A percentile compares a stretch with the other conserved stretches of the same genome.
These are phyloP conservation scores for Nesoenas mayeri DNA, from an alignment of 2,113 vertebrate species.

Conservation along the genomic window DNA sequence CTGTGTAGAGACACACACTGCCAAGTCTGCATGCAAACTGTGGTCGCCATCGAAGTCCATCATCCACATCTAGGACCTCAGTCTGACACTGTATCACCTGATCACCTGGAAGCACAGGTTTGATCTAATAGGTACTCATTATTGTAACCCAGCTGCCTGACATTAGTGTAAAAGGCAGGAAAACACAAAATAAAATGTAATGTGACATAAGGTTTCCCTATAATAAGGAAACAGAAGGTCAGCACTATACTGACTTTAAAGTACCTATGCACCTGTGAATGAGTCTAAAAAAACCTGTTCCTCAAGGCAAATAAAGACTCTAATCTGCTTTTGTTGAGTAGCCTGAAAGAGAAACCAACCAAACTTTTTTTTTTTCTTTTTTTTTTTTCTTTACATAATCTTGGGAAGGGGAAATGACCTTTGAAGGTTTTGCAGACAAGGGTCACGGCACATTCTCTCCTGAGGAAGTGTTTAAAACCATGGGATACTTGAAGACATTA, in stretches of 20 bases:
- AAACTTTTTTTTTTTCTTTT: neutral
- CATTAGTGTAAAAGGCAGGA: neutral
- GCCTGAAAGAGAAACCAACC: neutral
- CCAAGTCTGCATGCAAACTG: neutral
- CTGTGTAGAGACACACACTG: neutral
- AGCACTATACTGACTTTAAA: neutral
- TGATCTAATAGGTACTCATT: neutral
- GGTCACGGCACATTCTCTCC: constrained; percentile 49
- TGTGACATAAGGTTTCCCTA: neutral
- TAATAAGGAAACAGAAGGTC: neutral
- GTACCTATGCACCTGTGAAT: neutral
- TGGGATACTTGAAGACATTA: constrained; percentile 23
- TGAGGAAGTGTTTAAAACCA: constrained; percentile 41
- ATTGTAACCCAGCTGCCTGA: neutral
- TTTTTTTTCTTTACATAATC: neutral
- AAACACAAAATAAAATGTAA: neutral
- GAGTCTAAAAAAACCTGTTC: neutral
- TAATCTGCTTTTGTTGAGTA: neutral
- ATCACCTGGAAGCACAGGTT: neutral
- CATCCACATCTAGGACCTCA: neutral
- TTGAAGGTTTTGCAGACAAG: neutral
- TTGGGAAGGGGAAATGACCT: constrained; percentile 52
- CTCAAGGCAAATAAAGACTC: neutral
- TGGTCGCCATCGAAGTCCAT: accelerated
- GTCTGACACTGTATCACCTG: neutral